Evolutionary conservation across 2,113 vertebrate species (phyloP), one percentile per base, ranked within the genome.

Genomic region (Microtus oregoni): DNA sequence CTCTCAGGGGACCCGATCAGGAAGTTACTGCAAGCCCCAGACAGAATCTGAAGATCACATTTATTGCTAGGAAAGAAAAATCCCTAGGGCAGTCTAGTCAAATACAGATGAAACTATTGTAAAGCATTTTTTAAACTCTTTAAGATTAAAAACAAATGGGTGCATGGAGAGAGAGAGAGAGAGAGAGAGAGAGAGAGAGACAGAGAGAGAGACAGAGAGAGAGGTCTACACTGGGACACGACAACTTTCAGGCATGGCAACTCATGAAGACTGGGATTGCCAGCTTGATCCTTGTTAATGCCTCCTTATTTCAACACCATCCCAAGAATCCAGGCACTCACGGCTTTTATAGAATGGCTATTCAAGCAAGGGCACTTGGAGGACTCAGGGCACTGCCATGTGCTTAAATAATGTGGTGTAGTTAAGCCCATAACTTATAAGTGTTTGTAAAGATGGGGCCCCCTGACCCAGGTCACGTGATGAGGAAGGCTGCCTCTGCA

Each of bases 21-120:
- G 95, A 97, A 97, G 67, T 90, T 52, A 94, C 94, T 95, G 12
- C 70, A 76, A 90, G 82, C 38, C 70, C 61, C 41, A 85, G 92
- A 96, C 81, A 87, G 47, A 82, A 58, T 97, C 95, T 96, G 90
- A 44, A 55, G 82, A 78, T 70, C 26, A 32, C 65, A 30, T 91
- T 96, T 89, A 89, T 77, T 73, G 73, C 86, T 75, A 79, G 83
- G 38, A 73, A 50, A 32, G 72, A 95, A 97, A 93, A 41, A 68
- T 92, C 76, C 83, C 22, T 0, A 0, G 3, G 97, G 94, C 50
- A 6, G 83, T 11, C 0, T 87, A 22, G 44, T 3, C 11, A 72
- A 94, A 95, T 50, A 55, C 63, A 65, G 79, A 50, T 15, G 81
- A 88, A 95, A 95, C 90, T 63, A 76, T 85, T 52, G 50, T 78